A percentile compares a stretch with the other conserved stretches of the same genome.
Conservation (phyloP, 2,888 invertebrate genomes). For the Rhogogaster chlorosoma region DNA sequence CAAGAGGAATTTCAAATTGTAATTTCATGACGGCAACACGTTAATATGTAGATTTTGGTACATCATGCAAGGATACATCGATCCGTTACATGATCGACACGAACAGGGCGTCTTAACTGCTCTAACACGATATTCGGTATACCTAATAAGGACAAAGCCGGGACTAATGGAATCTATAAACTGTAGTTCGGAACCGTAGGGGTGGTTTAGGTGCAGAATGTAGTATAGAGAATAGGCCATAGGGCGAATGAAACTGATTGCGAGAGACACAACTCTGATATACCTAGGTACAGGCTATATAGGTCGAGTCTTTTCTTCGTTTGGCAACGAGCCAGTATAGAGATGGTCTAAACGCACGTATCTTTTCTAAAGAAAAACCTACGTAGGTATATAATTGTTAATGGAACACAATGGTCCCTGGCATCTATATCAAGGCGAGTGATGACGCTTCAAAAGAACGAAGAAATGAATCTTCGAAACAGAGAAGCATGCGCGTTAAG, state of each 20-base stretch:
- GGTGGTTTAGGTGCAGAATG: neutral
- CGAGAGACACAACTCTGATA: neutral
- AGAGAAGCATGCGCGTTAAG: neutral
- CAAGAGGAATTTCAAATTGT: neutral
- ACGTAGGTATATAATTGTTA: conserved; percentile 25
- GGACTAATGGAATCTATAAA: conserved; percentile 26
- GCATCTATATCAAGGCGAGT: neutral
- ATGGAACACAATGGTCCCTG: neutral
- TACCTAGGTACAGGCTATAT: neutral
- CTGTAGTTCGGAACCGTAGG: neutral
- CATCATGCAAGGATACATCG: conserved; percentile 4
- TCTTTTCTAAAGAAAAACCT: neutral
- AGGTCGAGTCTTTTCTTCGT: conserved; percentile 21
- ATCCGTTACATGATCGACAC: conserved; percentile 4
- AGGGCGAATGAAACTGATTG: neutral
- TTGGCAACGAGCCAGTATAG: conserved; percentile 36
- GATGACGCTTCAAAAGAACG: neutral
- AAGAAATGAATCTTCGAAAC: neutral
- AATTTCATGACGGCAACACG: neutral
- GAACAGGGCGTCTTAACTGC: conserved; percentile 9
- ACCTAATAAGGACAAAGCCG: neutral
- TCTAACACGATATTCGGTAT: conserved; percentile 15
- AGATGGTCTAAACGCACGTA: conserved; percentile 5
- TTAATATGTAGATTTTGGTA: neutral
- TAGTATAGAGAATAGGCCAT: neutral